Base-by-base conservation (phyloP, 2,113 vertebrate species). In the Petrocephalus microphthalmus region DNA sequence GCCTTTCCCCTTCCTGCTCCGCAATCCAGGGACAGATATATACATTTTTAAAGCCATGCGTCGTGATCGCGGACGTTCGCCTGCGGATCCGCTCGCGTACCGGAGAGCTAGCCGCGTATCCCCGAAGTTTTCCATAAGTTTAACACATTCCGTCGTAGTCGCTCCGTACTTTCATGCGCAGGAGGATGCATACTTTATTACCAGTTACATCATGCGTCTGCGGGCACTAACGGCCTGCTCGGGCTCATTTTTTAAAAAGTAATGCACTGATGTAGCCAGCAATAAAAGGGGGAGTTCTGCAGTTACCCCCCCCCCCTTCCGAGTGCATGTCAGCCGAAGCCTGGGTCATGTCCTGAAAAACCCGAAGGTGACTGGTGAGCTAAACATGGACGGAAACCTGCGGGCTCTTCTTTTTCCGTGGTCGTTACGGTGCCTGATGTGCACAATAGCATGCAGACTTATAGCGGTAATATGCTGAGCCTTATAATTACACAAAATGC, bases 71-170 rank as follows among this genome's bases (percentile, higher is more conserved):
- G 6, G 81, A 49, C 78, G 20, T 82, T 82, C 22, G 45, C 22
- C 17, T 10, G 81, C 45, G 10, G 37, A 83, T 49, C 37, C 45
- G 45, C 33, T 83, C 37, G 20, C 71, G 33, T 17, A 42, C 20
- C 81, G 15, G 17, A 11, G 0, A 11, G 29, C 29, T 78, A 13
- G 33, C 33, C 33, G 29, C 33, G 71, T 7, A 57, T 52, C 56
- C 5, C 13, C 37, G 29, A 89, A 85, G 84, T 85, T 85, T 29
- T 42, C 84, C 11, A 53, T 87, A 94, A 94, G 92, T 92, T 93
- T 86, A 86, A 86, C 78, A 86, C 91, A 89, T 89, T 90, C 88
- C 57, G 82, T 54, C 17, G n/a, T 57, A 49, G 33, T 83, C 64
- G 10, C 20, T 67, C 19, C 52, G 37, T 47, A 84, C 37, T 88